Evolutionary conservation across 92 coral and sea anemone genomes (phyloP), one percentile per base, ranked within the genome.

Genomic region (Epizoanthus fatuus): DNA sequence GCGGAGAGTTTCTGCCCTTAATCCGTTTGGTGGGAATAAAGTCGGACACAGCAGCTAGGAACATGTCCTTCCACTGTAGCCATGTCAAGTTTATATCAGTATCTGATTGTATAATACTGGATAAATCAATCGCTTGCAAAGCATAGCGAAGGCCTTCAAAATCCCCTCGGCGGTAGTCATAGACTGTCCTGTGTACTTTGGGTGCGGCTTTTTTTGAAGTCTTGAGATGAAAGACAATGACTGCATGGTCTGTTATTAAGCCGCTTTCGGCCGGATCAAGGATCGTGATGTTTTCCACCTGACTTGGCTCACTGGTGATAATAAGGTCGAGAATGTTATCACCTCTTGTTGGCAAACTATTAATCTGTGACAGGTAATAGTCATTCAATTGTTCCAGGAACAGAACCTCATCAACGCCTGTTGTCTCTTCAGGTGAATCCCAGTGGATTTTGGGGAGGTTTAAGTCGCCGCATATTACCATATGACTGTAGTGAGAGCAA

Each of bases 11-110:
- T 58, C 74, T 70, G 29, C 86, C 83, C 32, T 84, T 84, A 65
- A 72, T 84, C 83, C 79, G 84, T 66, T 89, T 89, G 59, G 86
- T 79, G 53, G 93, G 84, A 49, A 90, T 90, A 79, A 85, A 85
- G 40, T 71, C 78, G 51, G 51, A 73, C 15, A 85, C 87, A 62
- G 71, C 87, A 63, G 84, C 72, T 70, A 84, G 77, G 72, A 89
- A 89, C 49, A 67, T 55, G 77, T 81, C 86, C 85, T 87, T 87
- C 86, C 86, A 80, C 15, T 55, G 84, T 16, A 63, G 74, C 90
- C 90, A 87, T 69, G 73, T 66, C 39, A 37, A n/a, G 74, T 58
- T 87, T 67, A 60, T 70, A 66, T 87, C 86, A 44, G 60, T 49
- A 71, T 49, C 4, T 35, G 70, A 40, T 25, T 69, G 63, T 47